Conservation (phyloP, 2,797 vertebrate genomes). For the Ispidina picta region DNA sequence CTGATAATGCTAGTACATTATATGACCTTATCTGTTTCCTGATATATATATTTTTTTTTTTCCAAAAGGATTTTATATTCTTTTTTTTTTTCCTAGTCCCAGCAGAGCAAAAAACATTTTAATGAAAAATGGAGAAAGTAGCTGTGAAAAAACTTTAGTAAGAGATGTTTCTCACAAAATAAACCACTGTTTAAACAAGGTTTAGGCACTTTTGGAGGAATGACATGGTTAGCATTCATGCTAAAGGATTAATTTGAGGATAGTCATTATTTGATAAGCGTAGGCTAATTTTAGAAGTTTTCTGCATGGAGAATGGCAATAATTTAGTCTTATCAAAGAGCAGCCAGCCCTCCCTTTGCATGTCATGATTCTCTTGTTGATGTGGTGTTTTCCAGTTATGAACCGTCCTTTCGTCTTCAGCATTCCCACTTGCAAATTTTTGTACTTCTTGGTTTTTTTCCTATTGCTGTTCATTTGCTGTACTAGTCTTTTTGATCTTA, state of each 20-base stretch:
- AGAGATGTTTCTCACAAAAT: conserved; percentile 15
- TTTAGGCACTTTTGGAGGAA: neutral
- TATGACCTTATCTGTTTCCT: neutral
- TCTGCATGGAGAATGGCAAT: neutral
- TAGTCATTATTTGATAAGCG: neutral
- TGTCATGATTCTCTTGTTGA: neutral
- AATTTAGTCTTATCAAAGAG: conserved; percentile 38
- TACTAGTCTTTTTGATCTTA: neutral
- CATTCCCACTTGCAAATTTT: neutral
- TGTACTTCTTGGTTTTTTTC: neutral
- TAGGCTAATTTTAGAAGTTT: conserved; percentile 28
- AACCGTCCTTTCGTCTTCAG: neutral
- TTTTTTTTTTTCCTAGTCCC: neutral
- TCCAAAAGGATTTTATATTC: neutral
- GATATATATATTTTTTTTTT: neutral
- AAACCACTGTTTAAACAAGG: neutral
- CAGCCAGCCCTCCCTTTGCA: neutral
- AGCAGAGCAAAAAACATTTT: neutral
- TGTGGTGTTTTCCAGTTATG: neutral
- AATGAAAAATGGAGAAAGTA: conserved; percentile 8
- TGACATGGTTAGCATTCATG: neutral
- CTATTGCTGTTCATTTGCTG: neutral
- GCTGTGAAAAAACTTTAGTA: neutral
- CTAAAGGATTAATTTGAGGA: conserved; percentile 15
- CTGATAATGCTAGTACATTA: neutral